These are phyloP conservation scores for Hephaestus fuliginosus DNA, from an alignment of 2,797 vertebrate species.

Conservation along the genomic window DNA sequence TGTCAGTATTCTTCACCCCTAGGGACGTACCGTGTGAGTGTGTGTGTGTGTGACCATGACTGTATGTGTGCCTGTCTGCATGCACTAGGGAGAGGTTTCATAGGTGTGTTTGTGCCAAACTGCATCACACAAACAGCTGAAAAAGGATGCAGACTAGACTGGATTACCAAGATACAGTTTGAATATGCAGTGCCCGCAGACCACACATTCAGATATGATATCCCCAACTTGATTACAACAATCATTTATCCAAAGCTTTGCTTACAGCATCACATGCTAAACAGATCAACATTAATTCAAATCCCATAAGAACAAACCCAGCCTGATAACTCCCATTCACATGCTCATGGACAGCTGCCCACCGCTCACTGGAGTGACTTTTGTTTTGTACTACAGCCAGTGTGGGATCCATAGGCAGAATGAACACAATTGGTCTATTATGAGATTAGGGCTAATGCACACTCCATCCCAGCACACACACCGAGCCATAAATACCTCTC, in stretches of 20 bases:
- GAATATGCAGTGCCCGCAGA: slow-evolving; percentile 34
- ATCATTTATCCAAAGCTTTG: slow-evolving; percentile 53
- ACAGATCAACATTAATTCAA: slow-evolving; percentile 69
- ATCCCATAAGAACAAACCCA: slow-evolving; percentile 63
- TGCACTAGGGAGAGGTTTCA: slow-evolving; percentile 12
- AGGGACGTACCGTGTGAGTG: slow-evolving; percentile 36
- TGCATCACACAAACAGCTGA: background rate
- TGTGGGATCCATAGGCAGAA: slow-evolving; percentile 47
- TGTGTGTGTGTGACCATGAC: background rate
- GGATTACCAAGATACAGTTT: slow-evolving; percentile 31
- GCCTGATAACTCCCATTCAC: slow-evolving; percentile 60
- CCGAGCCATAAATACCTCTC: slow-evolving; percentile 58
- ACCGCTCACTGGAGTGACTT: slow-evolving; percentile 52
- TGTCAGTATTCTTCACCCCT: slow-evolving; percentile 70
- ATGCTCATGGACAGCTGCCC: slow-evolving; percentile 60
- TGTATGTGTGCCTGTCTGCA: background rate
- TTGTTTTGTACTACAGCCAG: slow-evolving; percentile 60
- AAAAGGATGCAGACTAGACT: background rate
- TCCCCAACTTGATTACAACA: slow-evolving; percentile 49
- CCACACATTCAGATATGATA: slow-evolving; percentile 41
- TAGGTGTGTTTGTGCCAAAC: slow-evolving; percentile 11
- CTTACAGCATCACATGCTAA: slow-evolving; percentile 49
- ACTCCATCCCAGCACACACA: slow-evolving; percentile 45
- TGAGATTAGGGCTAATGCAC: slow-evolving; percentile 69
- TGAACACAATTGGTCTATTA: slow-evolving; percentile 65